These are phyloP conservation scores for Caerostris darwini DNA, from an alignment of 1,140 invertebrate genomes.

Conservation along the genomic window DNA sequence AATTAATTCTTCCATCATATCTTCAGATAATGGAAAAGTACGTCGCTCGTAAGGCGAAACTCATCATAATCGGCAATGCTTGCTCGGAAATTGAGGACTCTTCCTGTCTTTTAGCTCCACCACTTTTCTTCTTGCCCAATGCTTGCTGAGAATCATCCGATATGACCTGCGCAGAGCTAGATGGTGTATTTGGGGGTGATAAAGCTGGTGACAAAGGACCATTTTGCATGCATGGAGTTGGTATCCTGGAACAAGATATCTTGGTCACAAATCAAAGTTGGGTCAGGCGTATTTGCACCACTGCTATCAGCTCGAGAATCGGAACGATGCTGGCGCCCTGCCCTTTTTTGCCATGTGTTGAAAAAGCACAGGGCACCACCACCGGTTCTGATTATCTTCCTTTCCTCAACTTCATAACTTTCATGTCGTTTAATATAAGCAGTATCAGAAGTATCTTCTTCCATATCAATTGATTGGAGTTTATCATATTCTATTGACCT, in stretches of 20 bases:
- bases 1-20: constrained; percentile 87
- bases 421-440: constrained; percentile 87
- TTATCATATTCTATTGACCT: constrained; percentile 13
- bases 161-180: constrained; percentile 82
- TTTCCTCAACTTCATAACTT: constrained; percentile 89
- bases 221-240: not conserved
- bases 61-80: constrained; percentile 75
- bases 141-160: constrained; percentile 84
- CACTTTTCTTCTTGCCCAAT: constrained; percentile 82
- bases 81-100: not conserved
- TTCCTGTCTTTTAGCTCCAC: constrained; percentile 37
- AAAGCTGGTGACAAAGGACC: constrained; percentile 83
- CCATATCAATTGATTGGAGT: constrained; percentile 29
- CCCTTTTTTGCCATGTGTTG: constrained; percentile 46
- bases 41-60: constrained; percentile 87
- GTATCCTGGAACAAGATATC: constrained; percentile 51
- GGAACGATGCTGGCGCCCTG: constrained; percentile 38
- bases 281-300: constrained; percentile 70
- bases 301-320: constrained; percentile 64
- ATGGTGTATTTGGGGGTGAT: constrained; percentile 85
- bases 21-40: constrained; percentile 88
- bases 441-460: constrained; percentile 87
- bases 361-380: constrained; percentile 1
- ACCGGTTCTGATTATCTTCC: constrained; percentile 85
- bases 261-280: constrained; percentile 46